phyloP scores from a whole-genome alignment of 2,888 invertebrate genomes.

The Prionchulus punctatus region DNA sequence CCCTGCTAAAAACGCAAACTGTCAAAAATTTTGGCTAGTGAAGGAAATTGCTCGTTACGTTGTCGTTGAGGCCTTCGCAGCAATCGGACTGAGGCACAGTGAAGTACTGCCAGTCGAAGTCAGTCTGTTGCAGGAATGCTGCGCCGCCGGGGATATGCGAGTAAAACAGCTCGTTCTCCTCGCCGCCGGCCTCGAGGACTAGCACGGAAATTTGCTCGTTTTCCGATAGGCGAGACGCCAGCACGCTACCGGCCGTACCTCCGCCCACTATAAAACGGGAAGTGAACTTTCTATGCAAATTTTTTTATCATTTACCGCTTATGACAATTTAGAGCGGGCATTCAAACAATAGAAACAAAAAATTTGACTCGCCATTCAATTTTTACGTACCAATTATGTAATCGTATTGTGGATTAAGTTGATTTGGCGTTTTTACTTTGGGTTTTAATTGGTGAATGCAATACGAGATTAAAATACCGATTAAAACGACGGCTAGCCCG shows the following conservation, averaged over 20 bases:
- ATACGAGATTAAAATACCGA: too few species aligned
- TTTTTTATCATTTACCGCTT: too few species aligned
- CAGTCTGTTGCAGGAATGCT: constrained; percentile 15
- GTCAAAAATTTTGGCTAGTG: too few species aligned
- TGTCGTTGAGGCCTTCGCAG: constrained; percentile 16
- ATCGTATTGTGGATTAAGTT: too few species aligned
- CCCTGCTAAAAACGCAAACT: constrained; percentile 18
- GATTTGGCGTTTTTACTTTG: too few species aligned
- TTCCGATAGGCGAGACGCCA: constrained; percentile 26
- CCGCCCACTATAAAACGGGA: constrained; percentile 27
- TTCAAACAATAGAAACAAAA: too few species aligned
- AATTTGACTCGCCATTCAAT: too few species aligned
- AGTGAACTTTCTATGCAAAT: too few species aligned
- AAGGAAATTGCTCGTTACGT: constrained; percentile 14
- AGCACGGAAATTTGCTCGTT: constrained; percentile 20
- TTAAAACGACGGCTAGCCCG: too few species aligned
- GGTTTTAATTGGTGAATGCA: too few species aligned
- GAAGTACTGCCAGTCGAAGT: constrained; percentile 23
- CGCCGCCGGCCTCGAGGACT: constrained; percentile 15
- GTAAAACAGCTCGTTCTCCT: background rate
- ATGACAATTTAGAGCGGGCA: too few species aligned
- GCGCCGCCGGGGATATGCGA: constrained; percentile 18
- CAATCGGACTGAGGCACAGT: constrained; percentile 21
- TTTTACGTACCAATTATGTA: too few species aligned
- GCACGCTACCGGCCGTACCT: constrained; percentile 26